phyloP scores from a whole-genome alignment of 2,113 vertebrate species.

The Passer montanus region DNA sequence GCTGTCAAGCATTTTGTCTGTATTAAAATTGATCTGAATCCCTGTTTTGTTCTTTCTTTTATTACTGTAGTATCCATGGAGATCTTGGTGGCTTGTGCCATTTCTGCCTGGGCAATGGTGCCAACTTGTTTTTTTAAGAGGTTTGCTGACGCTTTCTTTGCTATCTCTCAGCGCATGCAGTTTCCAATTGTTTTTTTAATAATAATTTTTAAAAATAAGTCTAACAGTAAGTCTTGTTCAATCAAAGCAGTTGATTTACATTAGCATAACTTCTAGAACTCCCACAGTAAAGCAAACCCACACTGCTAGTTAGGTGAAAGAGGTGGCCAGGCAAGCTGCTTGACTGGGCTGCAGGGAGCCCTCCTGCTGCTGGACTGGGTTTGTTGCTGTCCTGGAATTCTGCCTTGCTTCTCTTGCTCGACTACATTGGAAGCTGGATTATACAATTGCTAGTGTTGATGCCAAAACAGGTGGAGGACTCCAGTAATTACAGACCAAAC shows the following conservation, averaged over 20 bases:
- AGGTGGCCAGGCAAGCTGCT: rapidly evolving
- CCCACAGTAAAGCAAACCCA: not conserved
- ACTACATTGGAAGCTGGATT: not conserved
- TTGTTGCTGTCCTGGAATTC: not conserved
- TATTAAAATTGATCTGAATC: not conserved
- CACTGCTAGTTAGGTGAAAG: not conserved
- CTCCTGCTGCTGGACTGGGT: rapidly evolving
- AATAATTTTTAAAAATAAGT: not conserved
- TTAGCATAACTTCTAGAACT: not conserved
- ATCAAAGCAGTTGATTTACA: not conserved
- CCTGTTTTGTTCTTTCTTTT: not conserved
- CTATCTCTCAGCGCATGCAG: not conserved
- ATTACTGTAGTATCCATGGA: not conserved
- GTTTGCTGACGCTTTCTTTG: not conserved
- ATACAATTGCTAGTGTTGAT: not conserved
- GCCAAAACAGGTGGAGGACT: not conserved
- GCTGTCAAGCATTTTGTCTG: not conserved
- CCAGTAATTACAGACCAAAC: not conserved
- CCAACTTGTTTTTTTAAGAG: not conserved
- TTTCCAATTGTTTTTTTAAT: not conserved
- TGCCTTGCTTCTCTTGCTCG: not conserved
- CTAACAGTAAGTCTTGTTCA: not conserved
- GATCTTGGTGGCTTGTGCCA: not conserved
- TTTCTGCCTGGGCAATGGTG: not conserved
- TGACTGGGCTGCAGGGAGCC: not conserved